phyloP scores from a whole-genome alignment of 2,797 vertebrate genomes.

The Harpagifer antarcticus region DNA sequence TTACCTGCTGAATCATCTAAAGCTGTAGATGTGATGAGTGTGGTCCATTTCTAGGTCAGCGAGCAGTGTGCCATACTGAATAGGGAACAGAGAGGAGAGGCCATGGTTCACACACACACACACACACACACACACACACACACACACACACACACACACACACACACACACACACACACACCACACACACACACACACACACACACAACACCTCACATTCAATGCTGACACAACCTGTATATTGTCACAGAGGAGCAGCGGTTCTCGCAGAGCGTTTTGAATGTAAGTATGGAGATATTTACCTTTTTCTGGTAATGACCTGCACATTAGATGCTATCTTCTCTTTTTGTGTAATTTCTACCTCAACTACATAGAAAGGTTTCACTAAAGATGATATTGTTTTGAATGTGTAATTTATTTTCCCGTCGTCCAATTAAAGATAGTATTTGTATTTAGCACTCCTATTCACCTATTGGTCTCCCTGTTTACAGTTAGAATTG shows the following conservation, averaged over 20 bases:
- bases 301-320: slow-evolving; percentile 4
- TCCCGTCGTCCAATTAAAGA: not conserved
- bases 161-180: slow-evolving; percentile 31
- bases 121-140: slow-evolving; percentile 5
- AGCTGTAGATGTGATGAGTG: slow-evolving; percentile 85
- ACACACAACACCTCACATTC: slow-evolving; percentile 37
- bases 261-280: slow-evolving; percentile 38
- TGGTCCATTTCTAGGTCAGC: slow-evolving; percentile 85
- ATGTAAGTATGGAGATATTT: slow-evolving; percentile 71
- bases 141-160: too few relatives aligned
- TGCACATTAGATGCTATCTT: not conserved
- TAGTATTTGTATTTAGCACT: not conserved
- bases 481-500: not conserved
- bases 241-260: slow-evolving; percentile 48
- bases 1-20: slow-evolving; percentile 81
- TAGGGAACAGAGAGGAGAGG: slow-evolving; percentile 63
- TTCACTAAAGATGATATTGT: not conserved
- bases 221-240: slow-evolving; percentile 58
- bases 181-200: slow-evolving; percentile 8
- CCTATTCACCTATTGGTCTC: not conserved
- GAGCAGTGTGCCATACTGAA: slow-evolving; percentile 77
- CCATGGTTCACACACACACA: slow-evolving; percentile 51
- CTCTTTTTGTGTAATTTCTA: not conserved
- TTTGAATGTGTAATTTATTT: not conserved
- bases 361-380: not conserved